Conservation (phyloP, 2,888 invertebrate genomes). For the Dorcus parallelipipedus region DNA sequence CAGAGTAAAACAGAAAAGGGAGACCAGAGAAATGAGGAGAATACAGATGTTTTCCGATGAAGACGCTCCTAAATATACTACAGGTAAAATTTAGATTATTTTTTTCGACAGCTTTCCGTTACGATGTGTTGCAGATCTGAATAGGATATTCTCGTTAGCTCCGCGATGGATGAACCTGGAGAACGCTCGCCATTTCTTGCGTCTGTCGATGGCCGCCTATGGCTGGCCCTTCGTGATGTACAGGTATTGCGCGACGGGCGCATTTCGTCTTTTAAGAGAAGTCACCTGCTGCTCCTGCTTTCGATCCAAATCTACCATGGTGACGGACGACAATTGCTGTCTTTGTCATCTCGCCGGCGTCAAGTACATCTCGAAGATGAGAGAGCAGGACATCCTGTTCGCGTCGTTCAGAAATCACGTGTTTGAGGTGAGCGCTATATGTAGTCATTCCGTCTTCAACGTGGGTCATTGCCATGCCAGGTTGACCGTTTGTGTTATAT, state of each 20-base stretch:
- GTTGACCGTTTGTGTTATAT: too few species aligned
- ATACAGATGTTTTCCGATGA: constrained; percentile 62
- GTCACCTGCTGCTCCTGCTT: constrained; percentile 71
- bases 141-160: constrained; percentile 59
- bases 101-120: background rate
- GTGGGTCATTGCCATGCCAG: too few species aligned
- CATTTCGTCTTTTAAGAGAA: constrained; percentile 66
- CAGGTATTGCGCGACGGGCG: constrained; percentile 69
- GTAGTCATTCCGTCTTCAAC: too few species aligned
- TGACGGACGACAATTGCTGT: constrained; percentile 88
- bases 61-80: constrained; percentile 61
- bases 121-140: constrained; percentile 46
- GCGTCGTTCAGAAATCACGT: constrained; percentile 83
- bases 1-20: constrained; percentile 70
- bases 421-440: constrained; percentile 62
- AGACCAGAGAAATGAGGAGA: constrained; percentile 67
- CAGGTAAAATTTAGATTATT: constrained; percentile 45
- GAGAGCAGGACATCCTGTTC: constrained; percentile 77
- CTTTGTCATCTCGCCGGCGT: constrained; percentile 83
- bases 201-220: constrained; percentile 79
- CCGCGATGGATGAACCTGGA: constrained; percentile 81
- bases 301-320: constrained; percentile 55
- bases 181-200: constrained; percentile 72
- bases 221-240: constrained; percentile 87
- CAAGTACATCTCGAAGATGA: constrained; percentile 69